phyloP scores from a whole-genome alignment of 2,113 vertebrate genomes.

The Melanocharis versteri region DNA sequence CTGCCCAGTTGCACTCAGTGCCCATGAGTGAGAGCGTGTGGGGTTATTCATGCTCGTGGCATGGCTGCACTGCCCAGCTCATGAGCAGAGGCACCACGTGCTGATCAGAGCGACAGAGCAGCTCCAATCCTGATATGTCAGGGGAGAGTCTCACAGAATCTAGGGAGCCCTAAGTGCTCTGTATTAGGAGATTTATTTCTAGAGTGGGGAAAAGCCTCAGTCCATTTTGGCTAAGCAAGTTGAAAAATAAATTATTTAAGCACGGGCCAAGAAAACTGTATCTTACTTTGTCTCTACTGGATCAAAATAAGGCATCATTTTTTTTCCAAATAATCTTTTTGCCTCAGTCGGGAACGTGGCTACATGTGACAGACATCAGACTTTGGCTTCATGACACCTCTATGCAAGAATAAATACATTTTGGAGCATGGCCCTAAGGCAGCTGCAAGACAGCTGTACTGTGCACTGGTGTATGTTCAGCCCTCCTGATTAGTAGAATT shows the following conservation, averaged over 20 bases:
- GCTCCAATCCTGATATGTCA: not conserved
- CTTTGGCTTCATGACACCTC: not conserved
- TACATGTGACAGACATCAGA: not conserved
- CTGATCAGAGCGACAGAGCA: not conserved
- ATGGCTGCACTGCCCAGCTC: not conserved
- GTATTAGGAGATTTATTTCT: not conserved
- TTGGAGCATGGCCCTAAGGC: not conserved
- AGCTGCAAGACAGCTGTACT: not conserved
- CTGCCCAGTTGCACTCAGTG: not conserved
- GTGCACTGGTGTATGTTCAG: not conserved
- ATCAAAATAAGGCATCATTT: not conserved
- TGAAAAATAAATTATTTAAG: not conserved
- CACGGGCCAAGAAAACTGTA: not conserved
- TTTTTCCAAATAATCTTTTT: not conserved
- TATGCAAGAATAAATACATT: not conserved
- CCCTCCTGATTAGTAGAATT: not conserved
- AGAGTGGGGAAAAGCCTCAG: rapidly evolving
- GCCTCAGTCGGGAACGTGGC: not conserved
- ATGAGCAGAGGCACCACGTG: rapidly evolving
- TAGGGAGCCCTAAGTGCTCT: not conserved
- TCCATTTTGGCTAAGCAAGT: not conserved
- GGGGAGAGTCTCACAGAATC: not conserved
- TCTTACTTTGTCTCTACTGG: not conserved
- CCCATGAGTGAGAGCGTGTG: rapidly evolving
- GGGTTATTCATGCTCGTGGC: rapidly evolving